phyloP scores from a whole-genome alignment of 1,140 invertebrate genomes.

The Hycleus cichorii region DNA sequence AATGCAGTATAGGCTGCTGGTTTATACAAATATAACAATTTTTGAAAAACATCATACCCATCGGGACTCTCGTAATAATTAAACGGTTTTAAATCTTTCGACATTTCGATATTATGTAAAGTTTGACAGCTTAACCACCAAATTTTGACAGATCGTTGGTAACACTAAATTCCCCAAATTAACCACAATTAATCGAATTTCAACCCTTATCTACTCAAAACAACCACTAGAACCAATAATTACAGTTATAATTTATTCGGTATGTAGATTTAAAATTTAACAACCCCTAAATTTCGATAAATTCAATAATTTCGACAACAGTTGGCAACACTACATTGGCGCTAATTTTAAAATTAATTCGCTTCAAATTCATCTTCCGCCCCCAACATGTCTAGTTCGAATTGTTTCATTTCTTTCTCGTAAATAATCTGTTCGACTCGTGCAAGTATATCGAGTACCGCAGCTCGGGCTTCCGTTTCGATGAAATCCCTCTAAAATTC shows the following conservation, averaged over 20 bases:
- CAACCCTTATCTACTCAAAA: too few relatives aligned
- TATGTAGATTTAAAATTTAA: too few relatives aligned
- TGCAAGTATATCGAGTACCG: conserved; percentile 31
- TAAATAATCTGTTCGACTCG: conserved; percentile 29
- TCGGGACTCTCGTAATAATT: conserved; percentile 65
- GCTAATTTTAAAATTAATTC: too few relatives aligned
- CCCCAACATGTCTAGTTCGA: conserved; percentile 13
- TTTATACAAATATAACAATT: conserved; percentile 54
- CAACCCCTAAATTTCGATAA: too few relatives aligned
- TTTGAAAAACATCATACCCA: conserved; percentile 55
- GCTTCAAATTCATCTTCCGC: too few relatives aligned
- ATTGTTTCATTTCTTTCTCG: conserved; percentile 28
- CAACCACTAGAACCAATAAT: too few relatives aligned
- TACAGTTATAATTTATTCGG: too few relatives aligned
- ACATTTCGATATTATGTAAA: conserved; percentile 2
- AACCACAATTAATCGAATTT: too few relatives aligned
- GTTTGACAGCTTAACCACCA: not conserved
- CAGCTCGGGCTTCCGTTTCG: conserved; percentile 32
- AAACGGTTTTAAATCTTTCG: conserved; percentile 30
- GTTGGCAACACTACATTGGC: too few relatives aligned
- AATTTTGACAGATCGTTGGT: too few relatives aligned
- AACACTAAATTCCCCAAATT: too few relatives aligned
- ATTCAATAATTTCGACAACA: too few relatives aligned
- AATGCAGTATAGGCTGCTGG: conserved; percentile 46
- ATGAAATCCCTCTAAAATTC: conserved; percentile 26